These are phyloP conservation scores for Molanna angustata DNA, from an alignment of 2,888 invertebrate species.

Conservation along the genomic window DNA sequence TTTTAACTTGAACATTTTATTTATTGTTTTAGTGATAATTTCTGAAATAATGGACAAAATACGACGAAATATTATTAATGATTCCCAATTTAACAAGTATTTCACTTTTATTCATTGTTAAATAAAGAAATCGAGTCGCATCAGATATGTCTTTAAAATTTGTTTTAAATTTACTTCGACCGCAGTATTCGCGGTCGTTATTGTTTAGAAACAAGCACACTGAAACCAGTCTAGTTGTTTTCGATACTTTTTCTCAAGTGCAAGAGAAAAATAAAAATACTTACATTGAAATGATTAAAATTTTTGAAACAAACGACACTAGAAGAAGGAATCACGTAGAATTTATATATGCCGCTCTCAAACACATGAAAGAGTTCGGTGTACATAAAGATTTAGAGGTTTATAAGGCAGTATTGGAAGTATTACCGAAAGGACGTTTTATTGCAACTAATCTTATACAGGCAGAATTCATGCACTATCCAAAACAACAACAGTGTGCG, in stretches of 20 bases:
- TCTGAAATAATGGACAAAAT: no score
- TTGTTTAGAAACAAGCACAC: slow-evolving; percentile 41
- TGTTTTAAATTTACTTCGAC: slow-evolving; percentile 18
- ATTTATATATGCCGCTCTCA: slow-evolving; percentile 88
- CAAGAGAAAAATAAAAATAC: slow-evolving; percentile 62
- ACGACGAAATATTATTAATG: no score
- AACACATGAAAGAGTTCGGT: slow-evolving; percentile 84
- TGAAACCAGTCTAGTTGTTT: slow-evolving; percentile 44
- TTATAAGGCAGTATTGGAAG: slow-evolving; percentile 81
- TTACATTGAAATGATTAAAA: slow-evolving; percentile 70
- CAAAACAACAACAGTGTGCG: slow-evolving; percentile 92
- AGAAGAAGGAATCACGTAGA: slow-evolving; percentile 86
- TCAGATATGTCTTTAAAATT: slow-evolving; percentile 20
- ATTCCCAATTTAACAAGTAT: no score
- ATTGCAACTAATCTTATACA: slow-evolving; percentile 81
- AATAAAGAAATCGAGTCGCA: no score
- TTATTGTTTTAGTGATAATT: no score
- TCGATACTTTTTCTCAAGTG: slow-evolving; percentile 50
- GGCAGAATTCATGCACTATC: slow-evolving; percentile 89
- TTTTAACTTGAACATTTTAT: no score
- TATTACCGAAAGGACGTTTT: slow-evolving; percentile 87
- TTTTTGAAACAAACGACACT: slow-evolving; percentile 66
- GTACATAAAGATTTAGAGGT: slow-evolving; percentile 83
- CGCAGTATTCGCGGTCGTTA: slow-evolving; percentile 26
- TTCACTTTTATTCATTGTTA: no score